Evolutionary conservation across 2,797 vertebrate genomes (phyloP), one percentile per base, ranked within the genome.

Genomic region (Epinephelus coioides): DNA sequence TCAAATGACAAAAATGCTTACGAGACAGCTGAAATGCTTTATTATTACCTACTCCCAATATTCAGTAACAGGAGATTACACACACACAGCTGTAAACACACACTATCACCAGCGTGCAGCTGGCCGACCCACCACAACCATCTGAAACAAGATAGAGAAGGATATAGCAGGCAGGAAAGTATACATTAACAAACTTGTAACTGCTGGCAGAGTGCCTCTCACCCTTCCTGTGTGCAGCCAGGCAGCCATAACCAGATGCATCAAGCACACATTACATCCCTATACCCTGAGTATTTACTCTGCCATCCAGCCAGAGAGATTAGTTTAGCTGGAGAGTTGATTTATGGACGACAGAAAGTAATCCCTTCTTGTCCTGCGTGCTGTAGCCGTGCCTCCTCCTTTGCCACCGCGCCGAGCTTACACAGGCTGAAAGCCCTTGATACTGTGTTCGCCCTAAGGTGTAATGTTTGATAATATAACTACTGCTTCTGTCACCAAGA

Each of bases 391-490:
- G 94, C 96, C 96, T 95, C 93, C 96, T 92, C 93, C 94, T 91
- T 87, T 86, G 86, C 91, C 90, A 76, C 81, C 51, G 76, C 6
- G 78, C 88, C 81, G 94, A 96, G 93, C 90, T 89, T 88, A 91
- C 89, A 85, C 90, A 85, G 90, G 80, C 94, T 94, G 92, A 94
- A 94, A 95, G 92, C 92, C 94, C 97, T 96, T 95, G 96, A 97
- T 97, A 96, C 96, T 94, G 94, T 91, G 96, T 96, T 97, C 95
- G 96, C 97, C 97, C 96, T 92, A 89, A 98, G 97, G 97, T 97
- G 96, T 96, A 97, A 97, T 97, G 96, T 97, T 98, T 98, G 97
- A 98, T 98, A 97, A 98, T 98, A 97, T 97, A 98, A 97, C 97
- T 96, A 97, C 96, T 95, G 96, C 97, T 96, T 96, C 97, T 97